Percentiles rank a stretch among this genome's conserved stretches.
Conservation (phyloP, 2,888 invertebrate species). For the Malthinus seriepunctatus region DNA sequence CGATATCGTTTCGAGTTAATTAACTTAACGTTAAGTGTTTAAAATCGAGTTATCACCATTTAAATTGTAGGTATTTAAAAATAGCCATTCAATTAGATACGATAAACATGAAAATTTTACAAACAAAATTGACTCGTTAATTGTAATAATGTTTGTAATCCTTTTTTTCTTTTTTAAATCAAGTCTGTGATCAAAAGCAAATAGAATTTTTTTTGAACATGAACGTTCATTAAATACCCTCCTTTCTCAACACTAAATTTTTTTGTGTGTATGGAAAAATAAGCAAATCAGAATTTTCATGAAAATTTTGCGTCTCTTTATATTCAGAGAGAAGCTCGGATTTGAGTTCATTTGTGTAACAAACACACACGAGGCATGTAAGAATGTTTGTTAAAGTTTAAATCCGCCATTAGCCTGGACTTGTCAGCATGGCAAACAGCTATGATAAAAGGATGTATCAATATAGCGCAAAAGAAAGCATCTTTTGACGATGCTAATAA, state of each 20-base stretch:
- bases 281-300: slow-evolving; percentile 17
- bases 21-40: slow-evolving; percentile 5
- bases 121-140: too few species aligned
- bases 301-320: slow-evolving; percentile 19
- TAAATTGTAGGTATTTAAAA: too few species aligned
- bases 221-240: slow-evolving; percentile 14
- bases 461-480: slow-evolving; percentile 33
- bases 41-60: background rate
- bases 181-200: background rate
- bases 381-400: slow-evolving; percentile 47
- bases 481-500: slow-evolving; percentile 52
- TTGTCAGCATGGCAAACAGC: slow-evolving; percentile 37
- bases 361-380: slow-evolving; percentile 46
- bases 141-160: too few species aligned
- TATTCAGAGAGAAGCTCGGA: slow-evolving; percentile 20
- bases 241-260: slow-evolving; percentile 15
- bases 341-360: slow-evolving; percentile 46
- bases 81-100: too few species aligned
- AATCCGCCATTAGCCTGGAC: slow-evolving; percentile 51
- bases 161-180: too few species aligned
- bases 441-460: slow-evolving; percentile 31
- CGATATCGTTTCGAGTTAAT: slow-evolving; percentile 10
- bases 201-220: background rate
- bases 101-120: too few species aligned
- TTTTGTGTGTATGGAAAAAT: background rate